A percentile compares a stretch with the other conserved stretches of the same genome.
phyloP scores from a whole-genome alignment of 2,113 vertebrate genomes.

The Cryptomyrus ogoouensis region DNA sequence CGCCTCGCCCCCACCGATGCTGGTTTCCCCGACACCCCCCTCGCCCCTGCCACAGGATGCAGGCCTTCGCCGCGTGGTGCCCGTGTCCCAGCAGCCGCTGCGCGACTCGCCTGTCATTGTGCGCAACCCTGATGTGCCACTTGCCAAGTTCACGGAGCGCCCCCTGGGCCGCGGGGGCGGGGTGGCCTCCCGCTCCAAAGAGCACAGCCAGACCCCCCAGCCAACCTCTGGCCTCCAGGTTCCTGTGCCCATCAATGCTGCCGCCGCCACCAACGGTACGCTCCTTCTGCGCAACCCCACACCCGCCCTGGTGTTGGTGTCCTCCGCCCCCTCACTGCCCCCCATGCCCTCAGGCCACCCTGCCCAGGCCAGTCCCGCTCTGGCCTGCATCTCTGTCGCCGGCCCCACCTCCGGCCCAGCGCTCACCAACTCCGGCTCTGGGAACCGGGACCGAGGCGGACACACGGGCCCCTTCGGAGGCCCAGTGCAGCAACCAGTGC shows the following conservation, averaged over 20 bases:
- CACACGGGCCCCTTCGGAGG: slow-evolving; percentile 44
- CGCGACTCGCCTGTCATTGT: slow-evolving; percentile 84
- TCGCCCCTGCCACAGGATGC: slow-evolving; percentile 69
- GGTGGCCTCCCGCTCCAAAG: slow-evolving; percentile 40
- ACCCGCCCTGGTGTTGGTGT: slow-evolving; percentile 58
- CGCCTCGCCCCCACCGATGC: slow-evolving; percentile 70
- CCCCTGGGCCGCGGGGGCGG: slow-evolving; percentile 56
- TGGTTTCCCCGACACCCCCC: slow-evolving; percentile 69
- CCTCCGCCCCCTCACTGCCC: slow-evolving; percentile 55
- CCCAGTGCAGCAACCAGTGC: slow-evolving; percentile 73
- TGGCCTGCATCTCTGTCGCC: slow-evolving; percentile 54
- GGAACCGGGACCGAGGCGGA: slow-evolving; percentile 44
- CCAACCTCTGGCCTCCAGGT: slow-evolving; percentile 65
- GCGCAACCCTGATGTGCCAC: slow-evolving; percentile 79
- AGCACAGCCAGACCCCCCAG: slow-evolving; percentile 42
- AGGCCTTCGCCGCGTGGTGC: slow-evolving; percentile 67
- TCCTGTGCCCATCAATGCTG: slow-evolving; percentile 78
- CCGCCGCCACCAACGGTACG: slow-evolving; percentile 55
- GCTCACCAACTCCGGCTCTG: slow-evolving; percentile 45
- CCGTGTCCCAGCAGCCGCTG: slow-evolving; percentile 62
- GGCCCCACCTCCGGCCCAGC: slow-evolving; percentile 44
- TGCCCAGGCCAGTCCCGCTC: slow-evolving; percentile 53
- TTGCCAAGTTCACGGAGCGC: slow-evolving; percentile 74
- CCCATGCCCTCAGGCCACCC: slow-evolving; percentile 40
- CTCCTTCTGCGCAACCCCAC: slow-evolving; percentile 56